Base-by-base conservation (phyloP, 2,113 vertebrate species). In the Cisticola juncidis region DNA sequence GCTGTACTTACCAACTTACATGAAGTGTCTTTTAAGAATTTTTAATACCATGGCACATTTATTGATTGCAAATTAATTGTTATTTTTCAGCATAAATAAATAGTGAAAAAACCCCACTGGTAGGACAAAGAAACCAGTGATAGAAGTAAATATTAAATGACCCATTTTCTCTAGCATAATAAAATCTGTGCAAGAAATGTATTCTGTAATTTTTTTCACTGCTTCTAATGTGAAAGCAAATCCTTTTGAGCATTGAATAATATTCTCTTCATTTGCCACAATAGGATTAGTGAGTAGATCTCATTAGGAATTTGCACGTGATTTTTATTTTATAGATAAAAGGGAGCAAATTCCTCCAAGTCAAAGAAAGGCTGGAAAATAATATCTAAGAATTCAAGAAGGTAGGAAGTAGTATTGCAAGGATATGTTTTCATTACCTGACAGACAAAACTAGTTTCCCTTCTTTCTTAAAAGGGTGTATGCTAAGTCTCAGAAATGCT, bases 251-350 rank as follows among this genome's bases (percentile, higher is more conserved):
- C 73, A 65, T 24, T 88, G 38, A 90, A 80, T 90, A 84, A 82
- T 94, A 90, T 97, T 89, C 80, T 86, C 90, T 91, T 89, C 64
- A 85, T 86, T 96, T 95, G 60, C 72, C 85, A 88, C 92, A 97
- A 76, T 51, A 80, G 94, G 90, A 97, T 97, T 97, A 97, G 91
- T 29, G 73, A 53, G 21, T 79, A 96, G 86, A 92, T 93, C 95
- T 97, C 73, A 96, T 88, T 88, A 93, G 86, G 82, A 97, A 93
- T 94, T 94, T 96, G 94, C 92, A 95, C 90, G 92, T 94, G 93
- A 96, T 71, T 80, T 81, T 51, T 33, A 84, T 94, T 96, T 35
- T 80, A 86, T 82, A 87, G 73, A 86, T 97, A 92, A 96, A 97
- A 96, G 85, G 71, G 57, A 88, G 33, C 4, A 61, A 95, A 97